These are phyloP conservation scores for Engraulis encrasicolus DNA, from an alignment of 2,113 vertebrate genomes.

Conservation along the genomic window DNA sequence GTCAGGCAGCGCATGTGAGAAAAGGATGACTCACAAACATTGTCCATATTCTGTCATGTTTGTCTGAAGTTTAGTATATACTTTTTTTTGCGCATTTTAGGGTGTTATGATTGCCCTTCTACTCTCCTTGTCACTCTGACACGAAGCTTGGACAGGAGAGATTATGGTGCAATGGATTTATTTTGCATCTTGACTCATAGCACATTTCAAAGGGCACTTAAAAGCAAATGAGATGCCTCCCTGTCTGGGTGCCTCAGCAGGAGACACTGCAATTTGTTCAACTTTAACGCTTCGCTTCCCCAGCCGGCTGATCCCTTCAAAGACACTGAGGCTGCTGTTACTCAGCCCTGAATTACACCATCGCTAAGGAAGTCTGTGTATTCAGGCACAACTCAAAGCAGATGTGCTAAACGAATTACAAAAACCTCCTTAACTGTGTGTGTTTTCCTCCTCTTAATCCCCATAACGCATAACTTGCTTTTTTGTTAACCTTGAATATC, in stretches of 20 bases:
- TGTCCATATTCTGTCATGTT: not conserved
- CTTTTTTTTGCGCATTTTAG: conserved; percentile 8
- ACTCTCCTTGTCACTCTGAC: not conserved
- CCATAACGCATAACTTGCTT: no score
- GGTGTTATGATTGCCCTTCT: not conserved
- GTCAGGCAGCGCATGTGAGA: not conserved
- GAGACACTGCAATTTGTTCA: conserved; percentile 70
- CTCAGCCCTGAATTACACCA: conserved; percentile 50
- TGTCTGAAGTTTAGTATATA: conserved; percentile 18
- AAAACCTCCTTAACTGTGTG: not conserved
- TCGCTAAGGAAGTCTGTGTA: no score
- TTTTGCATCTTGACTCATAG: conserved; percentile 56
- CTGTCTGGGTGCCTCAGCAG: conserved; percentile 57
- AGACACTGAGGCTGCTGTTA: conserved; percentile 40
- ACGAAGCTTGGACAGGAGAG: conserved; percentile 31
- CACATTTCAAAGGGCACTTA: conserved; percentile 66
- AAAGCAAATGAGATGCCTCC: conserved; percentile 66
- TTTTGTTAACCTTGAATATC: not conserved
- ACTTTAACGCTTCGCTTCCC: conserved; percentile 65
- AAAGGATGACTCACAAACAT: conserved; percentile 30
- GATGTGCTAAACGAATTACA: conserved; percentile 44
- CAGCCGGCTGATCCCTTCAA: conserved; percentile 56
- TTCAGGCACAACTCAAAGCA: no score
- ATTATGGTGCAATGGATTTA: conserved; percentile 37
- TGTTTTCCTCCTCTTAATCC: not conserved